Evolutionary conservation across 2,113 vertebrate species (phyloP).

Genomic region (Gnathonemus echidnorhynchus): DNA sequence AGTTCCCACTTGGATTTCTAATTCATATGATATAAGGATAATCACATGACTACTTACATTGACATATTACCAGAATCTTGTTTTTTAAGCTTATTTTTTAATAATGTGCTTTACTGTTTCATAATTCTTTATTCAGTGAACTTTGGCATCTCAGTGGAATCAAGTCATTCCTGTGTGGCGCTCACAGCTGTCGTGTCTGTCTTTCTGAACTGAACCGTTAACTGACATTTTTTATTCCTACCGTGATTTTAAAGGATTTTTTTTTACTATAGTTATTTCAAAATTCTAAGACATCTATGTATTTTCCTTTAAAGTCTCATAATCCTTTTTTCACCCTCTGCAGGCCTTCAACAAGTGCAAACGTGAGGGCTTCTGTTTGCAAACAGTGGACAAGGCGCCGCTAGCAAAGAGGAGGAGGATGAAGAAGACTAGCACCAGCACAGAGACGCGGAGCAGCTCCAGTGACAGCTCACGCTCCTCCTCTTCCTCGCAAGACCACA

Average conservation of each 20-base stretch:
- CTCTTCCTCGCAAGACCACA: conserved; percentile 66
- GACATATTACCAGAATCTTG: background rate
- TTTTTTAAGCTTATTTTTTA: background rate
- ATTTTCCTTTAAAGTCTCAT: conserved; percentile 86
- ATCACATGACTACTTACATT: background rate
- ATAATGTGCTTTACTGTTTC: background rate
- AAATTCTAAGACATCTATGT: conserved; percentile 53
- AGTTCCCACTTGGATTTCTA: background rate
- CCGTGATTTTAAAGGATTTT: background rate
- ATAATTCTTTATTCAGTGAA: background rate
- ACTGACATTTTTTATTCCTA: background rate
- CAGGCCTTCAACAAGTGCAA: conserved; percentile 98
- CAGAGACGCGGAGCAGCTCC: conserved; percentile 54
- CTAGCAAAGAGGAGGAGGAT: conserved; percentile 93
- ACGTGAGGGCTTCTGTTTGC: conserved; percentile 92
- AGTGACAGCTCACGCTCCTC: conserved; percentile 76
- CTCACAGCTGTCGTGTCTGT: background rate
- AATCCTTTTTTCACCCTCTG: background rate
- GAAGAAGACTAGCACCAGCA: conserved; percentile 98
- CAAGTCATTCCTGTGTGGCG: background rate
- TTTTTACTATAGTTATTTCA: background rate
- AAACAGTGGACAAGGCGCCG: conserved; percentile 71
- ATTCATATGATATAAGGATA: background rate
- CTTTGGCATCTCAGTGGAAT: background rate
- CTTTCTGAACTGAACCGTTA: background rate